These are phyloP conservation scores for Chaetodon auriga DNA, from an alignment of 2,113 vertebrate species.

Conservation along the genomic window DNA sequence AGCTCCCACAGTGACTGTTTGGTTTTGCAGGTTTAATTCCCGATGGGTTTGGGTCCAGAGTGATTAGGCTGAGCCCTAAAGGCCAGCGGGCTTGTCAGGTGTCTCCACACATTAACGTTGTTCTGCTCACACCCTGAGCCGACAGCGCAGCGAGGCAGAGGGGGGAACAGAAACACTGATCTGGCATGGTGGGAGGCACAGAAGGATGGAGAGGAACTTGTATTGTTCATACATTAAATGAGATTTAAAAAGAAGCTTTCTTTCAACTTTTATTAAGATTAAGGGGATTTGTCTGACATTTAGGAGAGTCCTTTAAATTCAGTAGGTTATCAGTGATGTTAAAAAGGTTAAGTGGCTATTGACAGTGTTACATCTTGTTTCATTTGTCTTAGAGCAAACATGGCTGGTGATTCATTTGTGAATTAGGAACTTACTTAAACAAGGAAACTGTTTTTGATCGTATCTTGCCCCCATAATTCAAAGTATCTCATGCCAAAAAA, in stretches of 20 bases:
- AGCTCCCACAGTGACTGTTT: conserved; percentile 83
- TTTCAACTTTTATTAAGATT: background rate
- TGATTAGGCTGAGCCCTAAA: conserved; percentile 81
- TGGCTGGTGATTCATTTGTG: background rate
- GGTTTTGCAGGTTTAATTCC: conserved; percentile 81
- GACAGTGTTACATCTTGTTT: background rate
- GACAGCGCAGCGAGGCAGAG: conserved; percentile 73
- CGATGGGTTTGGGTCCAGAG: conserved; percentile 77
- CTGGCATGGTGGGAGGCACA: conserved; percentile 51
- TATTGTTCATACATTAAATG: conserved; percentile 18
- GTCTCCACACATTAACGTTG: conserved; percentile 80
- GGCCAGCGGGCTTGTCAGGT: conserved; percentile 80
- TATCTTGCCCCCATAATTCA: background rate
- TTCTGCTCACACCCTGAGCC: conserved; percentile 74
- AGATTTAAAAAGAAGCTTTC: conserved; percentile 16
- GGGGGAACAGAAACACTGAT: conserved; percentile 39
- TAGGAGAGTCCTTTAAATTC: background rate
- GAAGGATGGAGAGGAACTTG: background rate
- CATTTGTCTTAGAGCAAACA: background rate
- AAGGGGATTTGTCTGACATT: background rate
- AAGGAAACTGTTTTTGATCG: background rate
- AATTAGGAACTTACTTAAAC: background rate
- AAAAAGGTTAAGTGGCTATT: background rate
- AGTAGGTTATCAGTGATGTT: background rate
- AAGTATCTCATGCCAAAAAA: background rate